phyloP scores from a whole-genome alignment of 2,797 vertebrate genomes.

The Myotis myotis region DNA sequence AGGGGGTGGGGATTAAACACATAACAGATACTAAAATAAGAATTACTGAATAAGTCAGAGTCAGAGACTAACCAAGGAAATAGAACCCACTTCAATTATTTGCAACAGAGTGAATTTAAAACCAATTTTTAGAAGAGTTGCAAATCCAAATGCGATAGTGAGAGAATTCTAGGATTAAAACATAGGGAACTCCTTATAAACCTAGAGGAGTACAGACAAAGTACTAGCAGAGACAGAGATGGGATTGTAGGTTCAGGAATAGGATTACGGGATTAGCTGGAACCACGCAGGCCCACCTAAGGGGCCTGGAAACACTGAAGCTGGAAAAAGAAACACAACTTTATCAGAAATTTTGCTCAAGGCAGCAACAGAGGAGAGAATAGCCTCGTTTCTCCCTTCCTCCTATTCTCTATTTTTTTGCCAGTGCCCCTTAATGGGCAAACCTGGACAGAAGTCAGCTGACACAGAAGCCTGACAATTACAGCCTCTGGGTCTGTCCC shows the following conservation, averaged over 20 bases:
- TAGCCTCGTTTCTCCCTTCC: background rate
- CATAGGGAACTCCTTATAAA: background rate
- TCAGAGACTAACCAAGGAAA: background rate
- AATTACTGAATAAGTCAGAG: background rate
- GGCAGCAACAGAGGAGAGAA: background rate
- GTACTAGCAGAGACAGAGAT: background rate
- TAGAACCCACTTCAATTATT: background rate
- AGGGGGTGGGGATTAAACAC: background rate
- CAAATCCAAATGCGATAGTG: background rate
- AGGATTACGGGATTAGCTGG: background rate
- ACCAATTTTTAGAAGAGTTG: background rate
- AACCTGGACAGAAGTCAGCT: background rate
- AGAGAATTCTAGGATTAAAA: background rate
- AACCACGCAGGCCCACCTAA: background rate
- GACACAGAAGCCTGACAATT: background rate
- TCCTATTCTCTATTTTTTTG: background rate
- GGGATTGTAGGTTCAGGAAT: too few relatives aligned
- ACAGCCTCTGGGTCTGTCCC: too few relatives aligned
- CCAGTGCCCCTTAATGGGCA: background rate
- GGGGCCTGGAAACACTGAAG: background rate
- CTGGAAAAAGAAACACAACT: background rate
- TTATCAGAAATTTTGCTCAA: background rate
- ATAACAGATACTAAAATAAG: background rate
- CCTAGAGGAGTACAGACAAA: background rate
- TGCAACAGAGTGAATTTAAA: background rate